Base-by-base conservation (phyloP, 2,797 vertebrate species). In the Notolabrus celidotus region DNA sequence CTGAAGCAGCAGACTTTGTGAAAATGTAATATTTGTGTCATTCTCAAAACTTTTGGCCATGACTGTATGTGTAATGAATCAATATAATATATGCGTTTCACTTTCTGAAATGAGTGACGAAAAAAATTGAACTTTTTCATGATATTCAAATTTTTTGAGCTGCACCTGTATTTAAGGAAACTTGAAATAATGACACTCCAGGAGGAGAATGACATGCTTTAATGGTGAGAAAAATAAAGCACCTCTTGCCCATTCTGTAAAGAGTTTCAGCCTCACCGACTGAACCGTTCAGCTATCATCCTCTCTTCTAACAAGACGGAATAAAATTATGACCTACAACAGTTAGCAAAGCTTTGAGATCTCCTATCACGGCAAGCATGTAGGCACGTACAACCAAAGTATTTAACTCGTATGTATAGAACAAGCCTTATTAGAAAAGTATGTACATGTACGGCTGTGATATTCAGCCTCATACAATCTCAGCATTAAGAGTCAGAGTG, bases 361-460 rank as follows among this genome's bases (percentile, higher is more conserved):
- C 56, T 70, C 22, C 22, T 59, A 34, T 79, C 62, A 65, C 53
- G 64, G 47, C 9, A 50, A 67, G 51, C 56, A 68, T 42, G 54
- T 75, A 84, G 88, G 89, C 81, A 88, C 81, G 29, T 74, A 79
- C 20, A 43, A 77, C 60, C 60, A 39, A 73, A 29, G 64, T 66
- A 63, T 74, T 67, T 33, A 67, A 77, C 66, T 71, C 50, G 31
- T 46, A 19, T 25, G 42, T 67, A 75, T 75, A 61, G 77, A 79
- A 72, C 60, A 62, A 60, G 73, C 39, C 34, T 56, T 59, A 15
- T 64, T 81, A 74, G 68, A 74, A 78, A 87, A 77, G 16, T 90
- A 91, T 88, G 88, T 92, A 92, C 91, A 91, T 25, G 50, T 66
- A 61, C 10, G 60, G 51, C 68, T 55, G 54, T 70, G 71, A 82